Evolutionary conservation across 2,113 vertebrate genomes (phyloP).

Genomic region (Eira barbara): DNA sequence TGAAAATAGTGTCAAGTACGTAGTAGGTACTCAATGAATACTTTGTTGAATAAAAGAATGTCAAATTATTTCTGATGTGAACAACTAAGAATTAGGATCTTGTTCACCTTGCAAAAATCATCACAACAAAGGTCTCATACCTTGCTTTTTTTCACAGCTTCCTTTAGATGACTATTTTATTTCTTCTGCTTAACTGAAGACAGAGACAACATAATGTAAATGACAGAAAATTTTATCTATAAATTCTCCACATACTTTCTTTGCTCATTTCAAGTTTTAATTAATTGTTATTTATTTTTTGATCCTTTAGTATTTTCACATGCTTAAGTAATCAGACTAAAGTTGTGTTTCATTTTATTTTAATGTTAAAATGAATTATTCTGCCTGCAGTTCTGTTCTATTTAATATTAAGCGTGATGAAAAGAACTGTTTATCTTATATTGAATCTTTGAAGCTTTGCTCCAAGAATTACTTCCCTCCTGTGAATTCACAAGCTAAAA

Average conservation of each 20-base stretch:
- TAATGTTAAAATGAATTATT: constrained; percentile 61
- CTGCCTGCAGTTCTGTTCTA: neutral
- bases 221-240: constrained; percentile 9
- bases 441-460: constrained; percentile 53
- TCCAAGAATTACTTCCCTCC: constrained; percentile 11
- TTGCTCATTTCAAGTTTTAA: constrained; percentile 50
- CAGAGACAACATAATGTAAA: neutral
- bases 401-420: constrained; percentile 48
- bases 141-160: neutral
- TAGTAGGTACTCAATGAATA: neutral
- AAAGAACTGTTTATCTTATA: constrained; percentile 59
- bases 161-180: neutral
- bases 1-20: neutral
- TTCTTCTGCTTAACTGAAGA: constrained; percentile 24
- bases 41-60: neutral
- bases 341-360: constrained; percentile 47
- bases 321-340: constrained; percentile 42
- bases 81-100: neutral
- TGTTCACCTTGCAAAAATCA: neutral
- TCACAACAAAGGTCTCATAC: neutral
- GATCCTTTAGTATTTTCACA: constrained; percentile 10
- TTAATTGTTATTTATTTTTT: constrained; percentile 59
- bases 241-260: constrained; percentile 27
- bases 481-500: constrained; percentile 26
- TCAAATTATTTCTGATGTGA: neutral